Conservation (phyloP, 1,140 invertebrate genomes). For the Babylonia areolata region DNA sequence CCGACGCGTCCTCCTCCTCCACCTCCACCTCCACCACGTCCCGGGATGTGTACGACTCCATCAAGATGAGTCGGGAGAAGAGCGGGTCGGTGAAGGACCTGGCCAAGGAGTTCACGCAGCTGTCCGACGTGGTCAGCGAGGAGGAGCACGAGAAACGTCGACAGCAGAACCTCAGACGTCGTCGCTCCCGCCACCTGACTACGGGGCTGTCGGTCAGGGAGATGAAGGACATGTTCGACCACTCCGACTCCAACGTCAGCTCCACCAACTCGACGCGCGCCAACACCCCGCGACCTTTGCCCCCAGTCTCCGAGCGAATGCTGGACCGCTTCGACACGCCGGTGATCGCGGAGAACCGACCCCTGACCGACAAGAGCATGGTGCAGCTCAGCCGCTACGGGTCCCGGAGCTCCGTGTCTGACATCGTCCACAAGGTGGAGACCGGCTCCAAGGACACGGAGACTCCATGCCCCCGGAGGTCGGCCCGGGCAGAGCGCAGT, state of each 20-base stretch:
- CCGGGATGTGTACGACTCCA: neutral
- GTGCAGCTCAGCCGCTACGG: slow-evolving; percentile 15
- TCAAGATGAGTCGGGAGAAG: neutral
- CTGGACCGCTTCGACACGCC: neutral
- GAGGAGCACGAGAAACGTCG: neutral
- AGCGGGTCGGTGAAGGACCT: slow-evolving; percentile 6
- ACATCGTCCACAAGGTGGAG: slow-evolving; percentile 25
- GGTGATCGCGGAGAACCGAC: neutral
- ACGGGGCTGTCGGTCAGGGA: slow-evolving; percentile 18
- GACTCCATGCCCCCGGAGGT: neutral
- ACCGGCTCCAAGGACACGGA: neutral
- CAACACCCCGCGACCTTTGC: neutral
- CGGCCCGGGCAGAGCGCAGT: neutral
- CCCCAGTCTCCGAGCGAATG: neutral
- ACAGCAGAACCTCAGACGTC: neutral
- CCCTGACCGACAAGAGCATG: neutral
- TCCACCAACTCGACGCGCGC: neutral
- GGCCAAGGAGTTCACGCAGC: slow-evolving; percentile 6
- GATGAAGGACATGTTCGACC: slow-evolving; percentile 13
- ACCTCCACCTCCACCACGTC: neutral
- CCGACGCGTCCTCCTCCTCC: neutral
- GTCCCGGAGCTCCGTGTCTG: neutral
- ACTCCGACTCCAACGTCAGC: neutral
- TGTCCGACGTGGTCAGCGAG: neutral
- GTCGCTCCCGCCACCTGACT: neutral